Base-by-base conservation (phyloP, 2,797 vertebrate genomes). In the Gorsachius magnificus region DNA sequence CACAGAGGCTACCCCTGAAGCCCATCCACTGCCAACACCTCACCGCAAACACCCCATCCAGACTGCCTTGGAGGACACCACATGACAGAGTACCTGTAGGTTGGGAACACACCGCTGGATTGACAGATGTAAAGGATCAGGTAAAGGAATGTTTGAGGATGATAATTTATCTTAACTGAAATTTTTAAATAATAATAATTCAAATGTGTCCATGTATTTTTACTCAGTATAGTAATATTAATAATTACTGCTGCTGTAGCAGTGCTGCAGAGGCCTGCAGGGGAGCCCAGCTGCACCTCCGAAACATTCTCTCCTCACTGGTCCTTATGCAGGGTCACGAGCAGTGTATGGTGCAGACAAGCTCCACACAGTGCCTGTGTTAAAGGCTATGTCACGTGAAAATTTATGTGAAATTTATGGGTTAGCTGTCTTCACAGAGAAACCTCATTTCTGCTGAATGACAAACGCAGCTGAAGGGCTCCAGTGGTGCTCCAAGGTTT, bases 31-130 rank as follows among this genome's bases (percentile, higher is more conserved):
- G 38, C 29, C 92, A 69, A 3, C 41, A 7, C 28, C 21, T 60
- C 2, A 0, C 24, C 31, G 31, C 14, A 29, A 36, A 19, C 11
- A 36, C 21, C 45, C 18, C 5, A 0, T 22, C 45, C 36, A 14
- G 77, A 16, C 45, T 10, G 25, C 33, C 8, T 0, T 6, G 51
- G 48, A 38, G 53, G 33, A 17, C 14, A 38, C 11, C 15, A 2
- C 13, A 1, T 2, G 13, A 25, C 8, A 28, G 28, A 4, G 7
- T 4, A 9, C 3, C 4, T 51, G 26, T 18, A 41, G 20, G 9
- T 41, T 0, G 1, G 43, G 18, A 77, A 57, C 1, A 1, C n/a
- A 31, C 31, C 0, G 0, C 41, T 31, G 58, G 4, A 22, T 24
- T 17, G 11, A 36, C 6, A 8, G 70, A 20, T 3, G 9, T 24